Base-by-base conservation (phyloP, 53 echinoderm and acorn worm species). In the Hippasteria phrygiana region DNA sequence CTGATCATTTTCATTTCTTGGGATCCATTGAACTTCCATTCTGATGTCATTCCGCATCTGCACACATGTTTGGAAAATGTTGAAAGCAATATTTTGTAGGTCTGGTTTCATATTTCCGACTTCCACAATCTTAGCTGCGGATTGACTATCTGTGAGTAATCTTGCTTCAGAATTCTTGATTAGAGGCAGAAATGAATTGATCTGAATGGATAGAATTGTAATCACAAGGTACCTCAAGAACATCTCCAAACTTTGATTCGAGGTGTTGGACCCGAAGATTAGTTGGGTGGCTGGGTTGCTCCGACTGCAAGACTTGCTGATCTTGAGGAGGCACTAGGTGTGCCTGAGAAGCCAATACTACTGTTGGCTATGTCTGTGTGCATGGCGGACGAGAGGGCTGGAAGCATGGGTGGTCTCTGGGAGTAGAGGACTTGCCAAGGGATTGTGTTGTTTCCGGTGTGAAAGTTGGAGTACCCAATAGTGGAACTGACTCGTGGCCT, bases 11-110 rank as follows among this genome's bases (percentile, higher is more conserved):
- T 29, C n/a, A 11, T 54, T 33, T 37, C 80, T 34, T 11, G 89
- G 80, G 37, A 89, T 80, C 89, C 79, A 89, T 4, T 89, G 39
- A 14, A 80, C 81, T 3, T 65, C 43, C 0, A 81, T 42, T 0
- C 13, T 26, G n/a, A 81, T 14, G 1, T 20, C 6, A 0, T 62
- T 33, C 4, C 14, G 41, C 0, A 64, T 3, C 36, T 11, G 35
- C 17, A 73, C 22, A 40, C 73, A 87, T 24, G n/a, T 37, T n/a
- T 27, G 20, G 27, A 81, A 80, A 35, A 89, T 79, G 10, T 62
- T 9, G 4, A 80, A 1, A 10, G 71, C 79, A 10, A 89, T 20
- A 2, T 27, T 38, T 10, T 50, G 51, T 26, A 89, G 40, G 24
- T 80, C 29, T 22, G 53, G 29, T 43, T 55, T 80, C 81, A 79